These are phyloP conservation scores for Paracyclopina nana DNA, from an alignment of 1,140 invertebrate genomes.

Conservation along the genomic window DNA sequence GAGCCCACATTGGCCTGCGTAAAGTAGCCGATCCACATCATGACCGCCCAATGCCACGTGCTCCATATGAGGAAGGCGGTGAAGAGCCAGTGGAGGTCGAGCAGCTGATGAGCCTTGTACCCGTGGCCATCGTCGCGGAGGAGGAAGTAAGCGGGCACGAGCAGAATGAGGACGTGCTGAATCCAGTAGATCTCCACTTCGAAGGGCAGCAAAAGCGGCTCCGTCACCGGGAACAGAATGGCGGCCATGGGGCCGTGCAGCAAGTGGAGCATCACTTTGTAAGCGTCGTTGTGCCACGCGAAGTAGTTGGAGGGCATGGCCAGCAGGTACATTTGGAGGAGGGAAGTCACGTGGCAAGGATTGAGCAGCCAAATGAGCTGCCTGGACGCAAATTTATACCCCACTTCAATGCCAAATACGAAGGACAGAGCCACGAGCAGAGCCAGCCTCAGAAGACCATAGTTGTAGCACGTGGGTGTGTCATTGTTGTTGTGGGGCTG, in stretches of 20 bases:
- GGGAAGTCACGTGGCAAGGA: constrained; percentile 1
- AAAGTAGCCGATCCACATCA: background rate
- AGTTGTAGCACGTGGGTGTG: too few relatives aligned
- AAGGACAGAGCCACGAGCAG: background rate
- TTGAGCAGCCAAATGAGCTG: background rate
- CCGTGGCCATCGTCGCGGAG: too few relatives aligned
- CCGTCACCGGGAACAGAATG: background rate
- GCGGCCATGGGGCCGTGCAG: background rate
- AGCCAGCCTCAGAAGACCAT: too few relatives aligned
- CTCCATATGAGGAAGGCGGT: background rate
- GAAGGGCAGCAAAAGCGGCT: background rate
- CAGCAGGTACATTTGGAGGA: background rate
- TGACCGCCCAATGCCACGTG: background rate
- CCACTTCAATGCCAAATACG: constrained; percentile 3
- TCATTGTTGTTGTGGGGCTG: too few relatives aligned
- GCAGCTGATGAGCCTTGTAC: background rate
- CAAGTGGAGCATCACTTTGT: background rate
- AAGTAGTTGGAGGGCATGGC: background rate
- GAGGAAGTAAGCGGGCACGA: background rate
- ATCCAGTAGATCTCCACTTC: background rate
- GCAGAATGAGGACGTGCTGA: background rate
- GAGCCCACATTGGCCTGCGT: background rate
- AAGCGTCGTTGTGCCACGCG: background rate
- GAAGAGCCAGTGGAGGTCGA: background rate
- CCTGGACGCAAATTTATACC: background rate